Percentiles rank a stretch among this genome's conserved stretches.
Evolutionary conservation across 2,888 invertebrate species (phyloP).

Genomic region (Microctonus hyperodae): DNA sequence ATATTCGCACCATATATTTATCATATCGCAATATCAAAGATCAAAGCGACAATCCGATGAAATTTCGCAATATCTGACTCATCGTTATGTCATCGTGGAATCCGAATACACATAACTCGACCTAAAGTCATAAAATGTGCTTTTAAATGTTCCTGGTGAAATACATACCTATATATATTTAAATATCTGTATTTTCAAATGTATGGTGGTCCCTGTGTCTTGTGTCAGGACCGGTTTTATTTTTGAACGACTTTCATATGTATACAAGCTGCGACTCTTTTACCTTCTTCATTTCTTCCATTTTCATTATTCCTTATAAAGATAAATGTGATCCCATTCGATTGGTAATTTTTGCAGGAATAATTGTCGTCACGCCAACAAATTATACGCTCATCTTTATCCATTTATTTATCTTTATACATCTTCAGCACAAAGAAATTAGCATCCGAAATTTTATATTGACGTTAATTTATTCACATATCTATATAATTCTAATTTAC

Average conservation of each 20-base stretch:
- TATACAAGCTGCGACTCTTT: conserved; percentile 13
- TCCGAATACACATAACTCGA: conserved; percentile 15
- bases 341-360: not conserved
- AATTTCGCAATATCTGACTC: conserved; percentile 26
- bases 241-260: conserved; percentile 26
- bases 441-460: not conserved
- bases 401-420: not conserved
- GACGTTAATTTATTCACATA: no score
- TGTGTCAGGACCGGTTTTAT: conserved; percentile 29
- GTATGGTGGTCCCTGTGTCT: conserved; percentile 15
- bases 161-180: not conserved
- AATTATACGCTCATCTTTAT: not conserved
- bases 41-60: conserved; percentile 12
- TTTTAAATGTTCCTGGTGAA: conserved; percentile 21
- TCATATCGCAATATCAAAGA: conserved; percentile 3
- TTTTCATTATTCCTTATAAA: not conserved
- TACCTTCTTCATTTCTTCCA: not conserved
- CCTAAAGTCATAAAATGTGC: conserved; percentile 23
- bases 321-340: not conserved
- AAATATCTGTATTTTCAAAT: no score
- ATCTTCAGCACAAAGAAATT: not conserved
- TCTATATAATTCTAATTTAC: no score
- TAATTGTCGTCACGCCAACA: not conserved
- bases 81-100: conserved; percentile 31
- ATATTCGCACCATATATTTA: not conserved